A percentile compares a stretch with the other conserved stretches of the same genome.
phyloP scores from a whole-genome alignment of 1,140 invertebrate species.

The Argopecten irradians region DNA sequence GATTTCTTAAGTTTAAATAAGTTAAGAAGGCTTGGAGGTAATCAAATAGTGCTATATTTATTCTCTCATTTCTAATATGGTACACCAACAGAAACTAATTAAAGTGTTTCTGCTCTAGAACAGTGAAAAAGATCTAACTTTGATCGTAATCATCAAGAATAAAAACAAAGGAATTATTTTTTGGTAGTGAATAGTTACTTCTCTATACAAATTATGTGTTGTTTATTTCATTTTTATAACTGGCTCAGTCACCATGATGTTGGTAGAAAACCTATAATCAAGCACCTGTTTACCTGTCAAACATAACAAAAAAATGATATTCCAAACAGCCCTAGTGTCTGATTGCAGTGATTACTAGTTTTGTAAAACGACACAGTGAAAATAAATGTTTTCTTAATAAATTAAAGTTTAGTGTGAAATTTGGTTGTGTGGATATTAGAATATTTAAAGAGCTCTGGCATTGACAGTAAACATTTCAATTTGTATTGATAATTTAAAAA shows the following conservation, averaged over 20 bases:
- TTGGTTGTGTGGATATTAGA: background rate
- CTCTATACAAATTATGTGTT: background rate
- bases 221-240: too few species aligned
- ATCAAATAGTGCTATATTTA: background rate
- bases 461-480: background rate
- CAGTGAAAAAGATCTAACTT: too few species aligned
- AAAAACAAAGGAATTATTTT: background rate
- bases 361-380: background rate
- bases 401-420: background rate
- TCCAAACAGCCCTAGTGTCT: background rate
- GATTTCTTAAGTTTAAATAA: background rate
- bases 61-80: background rate
- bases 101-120: too few species aligned
- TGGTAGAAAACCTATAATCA: too few species aligned
- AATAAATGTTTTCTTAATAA: background rate
- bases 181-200: background rate
- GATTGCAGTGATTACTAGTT: background rate
- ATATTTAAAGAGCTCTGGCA: background rate
- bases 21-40: background rate
- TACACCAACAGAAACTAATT: too few species aligned
- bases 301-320: background rate
- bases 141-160: too few species aligned
- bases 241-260: background rate
- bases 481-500: background rate
- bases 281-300: background rate